Conservation (phyloP, 2,888 invertebrate species). For the Xestia xanthographa region DNA sequence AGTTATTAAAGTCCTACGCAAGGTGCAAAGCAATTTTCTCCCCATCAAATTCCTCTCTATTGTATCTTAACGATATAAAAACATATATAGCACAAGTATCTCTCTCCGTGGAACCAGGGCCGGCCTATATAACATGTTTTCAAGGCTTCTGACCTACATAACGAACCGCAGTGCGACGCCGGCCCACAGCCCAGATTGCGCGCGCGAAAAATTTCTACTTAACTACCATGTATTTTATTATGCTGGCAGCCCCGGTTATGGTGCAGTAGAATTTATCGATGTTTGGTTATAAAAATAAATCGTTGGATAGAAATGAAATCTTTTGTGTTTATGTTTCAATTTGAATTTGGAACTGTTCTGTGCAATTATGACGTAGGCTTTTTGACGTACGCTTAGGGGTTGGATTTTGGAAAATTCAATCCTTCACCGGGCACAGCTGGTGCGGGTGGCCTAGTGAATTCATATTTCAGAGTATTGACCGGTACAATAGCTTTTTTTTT, state of each 20-base stretch:
- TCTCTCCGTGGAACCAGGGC: slow-evolving; percentile 18
- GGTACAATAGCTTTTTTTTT: background rate
- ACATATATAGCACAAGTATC: slow-evolving; percentile 19
- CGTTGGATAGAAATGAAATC: slow-evolving; percentile 4
- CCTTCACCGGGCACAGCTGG: background rate
- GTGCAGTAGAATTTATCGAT: slow-evolving; percentile 47
- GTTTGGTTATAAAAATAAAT: slow-evolving; percentile 34
- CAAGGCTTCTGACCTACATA: slow-evolving; percentile 61
- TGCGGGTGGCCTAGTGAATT: background rate
- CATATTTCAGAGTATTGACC: background rate
- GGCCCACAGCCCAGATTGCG: slow-evolving; percentile 52
- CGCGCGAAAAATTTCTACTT: slow-evolving; percentile 60
- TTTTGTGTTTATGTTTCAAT: slow-evolving; percentile 18
- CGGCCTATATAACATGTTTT: slow-evolving; percentile 59
- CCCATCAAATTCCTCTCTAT: background rate
- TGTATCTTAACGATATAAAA: slow-evolving; percentile 19
- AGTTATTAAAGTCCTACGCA: background rate
- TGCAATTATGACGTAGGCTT: background rate
- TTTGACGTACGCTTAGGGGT: too few species aligned
- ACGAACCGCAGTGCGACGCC: slow-evolving; percentile 53
- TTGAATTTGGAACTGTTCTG: slow-evolving; percentile 5
- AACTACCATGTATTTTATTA: slow-evolving; percentile 54
- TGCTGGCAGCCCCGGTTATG: slow-evolving; percentile 53
- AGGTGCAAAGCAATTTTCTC: background rate
- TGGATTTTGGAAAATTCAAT: background rate